A percentile compares a stretch with the other conserved stretches of the same genome.
Evolutionary conservation across 2,113 vertebrate species (phyloP).

Genomic region (Larimichthys polyactis): DNA sequence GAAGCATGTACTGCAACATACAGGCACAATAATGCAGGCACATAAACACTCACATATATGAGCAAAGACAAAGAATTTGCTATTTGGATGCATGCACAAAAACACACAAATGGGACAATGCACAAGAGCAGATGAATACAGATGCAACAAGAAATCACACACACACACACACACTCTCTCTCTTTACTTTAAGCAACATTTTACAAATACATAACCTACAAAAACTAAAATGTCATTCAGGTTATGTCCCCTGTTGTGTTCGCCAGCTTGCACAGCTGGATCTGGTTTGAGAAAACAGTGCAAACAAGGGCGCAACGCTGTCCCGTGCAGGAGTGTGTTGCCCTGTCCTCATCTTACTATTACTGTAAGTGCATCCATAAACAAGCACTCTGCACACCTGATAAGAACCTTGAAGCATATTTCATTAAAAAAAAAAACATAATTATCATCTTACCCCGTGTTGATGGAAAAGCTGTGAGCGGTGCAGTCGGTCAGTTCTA

Average conservation of each 20-base stretch:
- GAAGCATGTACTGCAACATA: constrained; percentile 33
- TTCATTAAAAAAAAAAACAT: background rate
- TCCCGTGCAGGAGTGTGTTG: constrained; percentile 54
- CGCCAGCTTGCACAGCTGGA: background rate
- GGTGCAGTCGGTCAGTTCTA: background rate
- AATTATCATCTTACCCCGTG: constrained; percentile 48
- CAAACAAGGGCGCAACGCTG: constrained; percentile 13
- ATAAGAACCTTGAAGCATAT: background rate
- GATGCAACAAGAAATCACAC: constrained; percentile 8
- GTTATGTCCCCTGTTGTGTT: background rate
- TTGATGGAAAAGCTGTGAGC: constrained; percentile 22
- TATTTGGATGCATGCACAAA: constrained; percentile 16
- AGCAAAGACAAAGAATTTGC: constrained; percentile 11
- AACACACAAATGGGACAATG: constrained; percentile 7
- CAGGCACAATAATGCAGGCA: constrained; percentile 46
- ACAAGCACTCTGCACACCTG: constrained; percentile 27
- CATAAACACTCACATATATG: constrained; percentile 11
- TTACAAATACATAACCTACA: background rate
- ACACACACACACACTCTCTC: constrained; percentile 3
- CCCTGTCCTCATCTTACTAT: constrained; percentile 30
- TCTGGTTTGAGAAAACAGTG: background rate
- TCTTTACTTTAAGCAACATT: background rate
- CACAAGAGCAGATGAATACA: background rate
- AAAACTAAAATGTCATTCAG: background rate
- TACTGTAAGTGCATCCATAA: constrained; percentile 35